Evolutionary conservation across 2,888 invertebrate genomes (phyloP).

Genomic region (Trichogramma evanescens): DNA sequence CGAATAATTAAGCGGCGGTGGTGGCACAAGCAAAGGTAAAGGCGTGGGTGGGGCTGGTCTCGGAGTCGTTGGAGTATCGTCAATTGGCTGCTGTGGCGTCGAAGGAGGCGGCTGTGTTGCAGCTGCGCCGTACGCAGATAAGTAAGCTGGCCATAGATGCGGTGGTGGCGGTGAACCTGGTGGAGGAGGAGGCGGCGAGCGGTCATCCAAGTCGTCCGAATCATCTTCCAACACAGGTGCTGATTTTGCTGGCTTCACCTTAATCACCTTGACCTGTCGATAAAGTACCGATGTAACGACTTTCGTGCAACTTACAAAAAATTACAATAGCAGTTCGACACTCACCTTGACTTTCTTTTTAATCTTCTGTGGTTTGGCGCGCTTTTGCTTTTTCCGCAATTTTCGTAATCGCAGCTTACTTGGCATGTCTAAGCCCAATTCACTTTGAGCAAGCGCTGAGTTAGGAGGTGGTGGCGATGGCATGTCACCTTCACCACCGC

Average conservation of each 20-base stretch:
- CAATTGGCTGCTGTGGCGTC: constrained; percentile 6
- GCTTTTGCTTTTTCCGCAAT: constrained; percentile 52
- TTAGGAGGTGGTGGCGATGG: constrained; percentile 55
- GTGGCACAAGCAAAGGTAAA: constrained; percentile 42
- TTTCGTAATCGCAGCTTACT: constrained; percentile 40
- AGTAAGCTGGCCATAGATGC: constrained; percentile 50
- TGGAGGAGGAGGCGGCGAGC: constrained; percentile 56
- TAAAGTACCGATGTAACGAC: neutral
- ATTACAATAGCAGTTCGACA: constrained; percentile 7
- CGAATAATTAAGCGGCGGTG: constrained; percentile 41
- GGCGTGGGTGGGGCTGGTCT: constrained; percentile 44
- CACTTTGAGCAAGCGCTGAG: constrained; percentile 27
- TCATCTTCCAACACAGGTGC: constrained; percentile 46
- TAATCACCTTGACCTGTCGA: constrained; percentile 48
- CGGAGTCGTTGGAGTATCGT: constrained; percentile 18
- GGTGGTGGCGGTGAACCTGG: constrained; percentile 56
- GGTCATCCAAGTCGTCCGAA: constrained; percentile 51
- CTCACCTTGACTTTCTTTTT: constrained; percentile 51
- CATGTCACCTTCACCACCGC: constrained; percentile 55
- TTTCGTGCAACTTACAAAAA: constrained; percentile 2
- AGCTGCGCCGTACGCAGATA: constrained; percentile 18
- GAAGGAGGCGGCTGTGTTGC: constrained; percentile 7
- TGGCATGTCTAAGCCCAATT: constrained; percentile 27
- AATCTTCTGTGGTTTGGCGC: constrained; percentile 50
- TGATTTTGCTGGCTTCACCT: constrained; percentile 43